Evolutionary conservation across 1,140 invertebrate genomes (phyloP), one percentile per base, ranked within the genome.

Genomic region (Zaprionus kolodkinae): DNA sequence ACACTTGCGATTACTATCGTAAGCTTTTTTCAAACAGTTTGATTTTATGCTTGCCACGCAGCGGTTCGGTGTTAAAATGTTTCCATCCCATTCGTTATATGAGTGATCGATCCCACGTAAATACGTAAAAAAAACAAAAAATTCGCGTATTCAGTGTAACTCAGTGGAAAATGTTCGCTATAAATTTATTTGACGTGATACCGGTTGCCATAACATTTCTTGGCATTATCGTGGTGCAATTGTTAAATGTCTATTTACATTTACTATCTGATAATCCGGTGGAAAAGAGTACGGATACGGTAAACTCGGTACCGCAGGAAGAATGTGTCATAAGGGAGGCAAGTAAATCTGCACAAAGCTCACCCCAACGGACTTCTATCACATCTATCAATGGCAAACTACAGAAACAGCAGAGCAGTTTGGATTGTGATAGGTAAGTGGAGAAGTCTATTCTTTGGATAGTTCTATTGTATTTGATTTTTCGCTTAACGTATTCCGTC

Each of bases 131-230:
- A 50, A n/a, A n/a, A n/a, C n/a, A n/a, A n/a, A n/a, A n/a, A n/a
- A n/a, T n/a, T 50, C 17, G 21, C 17, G 17, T 7, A 70, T 11
- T 55, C 27, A 50, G 62, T 52, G 30, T n/a, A n/a, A n/a, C 15
- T 72, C 12, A 72, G 55, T 64, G 69, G n/a, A 75, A 68, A 59
- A 75, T 88, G 71, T n/a, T 88, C 33, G 57, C 45, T 30, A 63
- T 92, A 45, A 84, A 82, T 62, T 92, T 79, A 87, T 89, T 87
- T 48, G 91, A 92, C 72, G 62, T 87, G 56, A 72, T 91, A 21
- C 78, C 91, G 25, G 87, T 86, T 25, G 72, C 59, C 6, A 25
- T 86, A 25, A 78, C 91, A 30, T 79, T 91, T 59, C 17, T 89
- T 6, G 61, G 57, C 25, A 78, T 92, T 11, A 21, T 81, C 6